A percentile compares a stretch with the other conserved stretches of the same genome.
Evolutionary conservation across 2,797 vertebrate genomes (phyloP).

Genomic region (Premnoplex brunnescens): DNA sequence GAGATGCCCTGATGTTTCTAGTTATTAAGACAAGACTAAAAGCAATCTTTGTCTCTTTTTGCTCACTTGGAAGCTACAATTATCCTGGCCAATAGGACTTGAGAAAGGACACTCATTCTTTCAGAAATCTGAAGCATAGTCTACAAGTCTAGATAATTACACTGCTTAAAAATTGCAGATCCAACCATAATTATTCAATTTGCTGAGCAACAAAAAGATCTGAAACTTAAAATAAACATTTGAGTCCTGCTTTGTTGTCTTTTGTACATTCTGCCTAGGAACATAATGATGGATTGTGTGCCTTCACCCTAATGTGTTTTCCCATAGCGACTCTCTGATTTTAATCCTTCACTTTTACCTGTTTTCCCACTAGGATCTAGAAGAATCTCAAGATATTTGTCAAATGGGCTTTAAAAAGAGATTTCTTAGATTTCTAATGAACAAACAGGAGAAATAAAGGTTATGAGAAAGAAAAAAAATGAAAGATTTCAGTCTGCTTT

Average conservation of each 20-base stretch:
- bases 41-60: background rate
- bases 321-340: background rate
- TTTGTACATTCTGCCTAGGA: background rate
- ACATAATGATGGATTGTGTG: background rate
- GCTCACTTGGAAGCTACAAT: background rate
- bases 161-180: background rate
- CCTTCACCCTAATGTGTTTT: background rate
- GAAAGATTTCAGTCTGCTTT: background rate
- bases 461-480: background rate
- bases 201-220: background rate
- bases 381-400: background rate
- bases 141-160: background rate
- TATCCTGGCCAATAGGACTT: background rate
- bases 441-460: background rate
- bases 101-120: background rate
- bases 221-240: slow-evolving; percentile 2
- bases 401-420: background rate
- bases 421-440: background rate
- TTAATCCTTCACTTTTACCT: background rate
- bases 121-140: background rate
- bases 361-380: background rate
- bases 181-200: background rate
- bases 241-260: background rate
- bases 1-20: background rate
- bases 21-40: background rate